phyloP scores from a whole-genome alignment of 1,140 invertebrate genomes.

The Drosophila subobscura region DNA sequence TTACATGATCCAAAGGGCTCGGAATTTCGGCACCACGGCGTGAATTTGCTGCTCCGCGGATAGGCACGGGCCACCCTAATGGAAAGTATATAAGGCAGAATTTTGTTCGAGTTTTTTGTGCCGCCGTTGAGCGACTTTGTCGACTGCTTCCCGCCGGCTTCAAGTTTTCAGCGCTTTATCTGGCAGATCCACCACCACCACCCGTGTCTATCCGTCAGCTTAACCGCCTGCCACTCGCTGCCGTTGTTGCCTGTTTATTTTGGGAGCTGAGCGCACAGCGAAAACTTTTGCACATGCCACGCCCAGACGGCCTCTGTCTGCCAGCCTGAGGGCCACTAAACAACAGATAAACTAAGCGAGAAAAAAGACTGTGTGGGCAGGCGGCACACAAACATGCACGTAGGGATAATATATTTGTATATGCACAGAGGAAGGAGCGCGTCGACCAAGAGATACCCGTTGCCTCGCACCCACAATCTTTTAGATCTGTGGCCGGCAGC shows the following conservation, averaged over 20 bases:
- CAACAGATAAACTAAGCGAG: slow-evolving; percentile 60
- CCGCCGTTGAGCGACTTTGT: slow-evolving; percentile 48
- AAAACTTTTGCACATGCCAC: slow-evolving; percentile 72
- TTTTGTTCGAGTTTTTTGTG: slow-evolving; percentile 76
- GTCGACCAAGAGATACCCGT: too few species aligned
- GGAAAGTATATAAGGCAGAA: slow-evolving; percentile 61
- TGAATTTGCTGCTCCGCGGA: not conserved
- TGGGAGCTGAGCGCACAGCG: slow-evolving; percentile 28
- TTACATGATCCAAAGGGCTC: too few species aligned
- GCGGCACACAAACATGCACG: slow-evolving; percentile 15
- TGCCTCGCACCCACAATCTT: too few species aligned
- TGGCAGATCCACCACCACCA: slow-evolving; percentile 30
- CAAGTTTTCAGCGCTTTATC: slow-evolving; percentile 75
- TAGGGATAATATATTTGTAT: slow-evolving; percentile 3
- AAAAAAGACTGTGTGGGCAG: slow-evolving; percentile 18
- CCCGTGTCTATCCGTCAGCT: slow-evolving; percentile 57
- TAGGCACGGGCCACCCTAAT: slow-evolving; percentile 56
- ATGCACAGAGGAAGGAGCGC: not conserved
- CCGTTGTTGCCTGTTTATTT: slow-evolving; percentile 78
- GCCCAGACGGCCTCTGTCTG: slow-evolving; percentile 30
- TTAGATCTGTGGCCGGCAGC: too few species aligned
- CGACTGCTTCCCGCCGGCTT: slow-evolving; percentile 49
- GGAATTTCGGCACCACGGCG: not conserved
- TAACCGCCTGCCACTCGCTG: slow-evolving; percentile 71
- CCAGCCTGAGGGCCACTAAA: slow-evolving; percentile 48